Base-by-base conservation (phyloP, 2,797 vertebrate species). In the Enteromius afrohamiltoni region DNA sequence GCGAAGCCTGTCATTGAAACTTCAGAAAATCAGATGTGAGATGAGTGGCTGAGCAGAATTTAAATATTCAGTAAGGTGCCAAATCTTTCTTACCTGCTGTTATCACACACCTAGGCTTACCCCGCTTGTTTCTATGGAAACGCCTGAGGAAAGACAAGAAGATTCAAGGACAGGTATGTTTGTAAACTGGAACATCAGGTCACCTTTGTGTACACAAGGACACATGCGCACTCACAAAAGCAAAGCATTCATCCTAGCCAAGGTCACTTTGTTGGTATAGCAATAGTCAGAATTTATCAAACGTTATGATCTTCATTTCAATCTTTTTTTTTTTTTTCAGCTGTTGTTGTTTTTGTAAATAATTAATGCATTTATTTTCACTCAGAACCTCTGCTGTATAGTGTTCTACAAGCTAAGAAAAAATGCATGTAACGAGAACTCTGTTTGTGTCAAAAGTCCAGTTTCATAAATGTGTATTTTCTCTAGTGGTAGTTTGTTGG, bases 111-210 rank as follows among this genome's bases (percentile, higher is more conserved):
- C 68, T 83, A 58, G 85, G 86, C 65, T 87, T 92, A 91, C 93
- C 91, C 88, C 84, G 86, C 87, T 6, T 88, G 94, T 95, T 95
- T 92, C 94, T 92, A 95, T 95, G 93, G 94, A 91, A 94, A 95
- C 93, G 83, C 79, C 89, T 87, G 87, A 89, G 78, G 90, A 90
- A 90, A 90, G 90, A 93, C 91, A 89, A 88, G 91, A 91, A 88
- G 86, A 92, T 91, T 93, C 93, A 95, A 95, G 94, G 93, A 94
- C 94, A 93, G 93, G 93, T 92, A 90, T 93, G 93, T 94, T 93
- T 93, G 92, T 92, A 93, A 94, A 94, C 91, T 91, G 93, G 91
- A 90, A 86, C 88, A 88, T 91, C 74, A 69, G 88, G 92, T 91
- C 89, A 87, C 79, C 82, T 89, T 89, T 92, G 85, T 86, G 85